Base-by-base conservation (phyloP, 2,797 vertebrate genomes). In the Rousettus madagascariensis region DNA sequence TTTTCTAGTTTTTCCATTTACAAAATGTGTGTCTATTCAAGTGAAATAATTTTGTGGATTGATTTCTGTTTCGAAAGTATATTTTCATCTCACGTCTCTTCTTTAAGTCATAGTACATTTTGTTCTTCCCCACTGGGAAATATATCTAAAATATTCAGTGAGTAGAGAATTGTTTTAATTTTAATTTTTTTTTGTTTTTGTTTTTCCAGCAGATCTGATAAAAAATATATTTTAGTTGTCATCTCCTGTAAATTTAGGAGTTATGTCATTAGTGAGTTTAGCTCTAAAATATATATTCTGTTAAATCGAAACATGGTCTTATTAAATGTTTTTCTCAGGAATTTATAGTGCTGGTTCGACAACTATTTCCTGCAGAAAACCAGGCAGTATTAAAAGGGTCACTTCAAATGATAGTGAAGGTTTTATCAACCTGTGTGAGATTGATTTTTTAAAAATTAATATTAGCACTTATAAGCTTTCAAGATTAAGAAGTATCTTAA, bases 401-500 rank as follows among this genome's bases (percentile, higher is more conserved):
- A 4, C 24, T 72, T 94, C 65, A 88, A 97, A 97, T 90, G 80
- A 83, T 86, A 84, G 41, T 55, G 22, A 84, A 0, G 63, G 12
- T 94, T 72, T 96, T 92, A 77, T 93, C 55, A 96, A 33, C 43
- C 78, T 75, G 53, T 87, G 71, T 8, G 51, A 95, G 86, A 89
- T 79, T 97, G 95, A 90, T 91, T 96, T 97, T 83, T 82, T 69
- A 71, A 84, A 90, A 89, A 97, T 95, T 96, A 97, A 91, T 84
- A 65, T 3, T 1, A 43, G 8, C 20, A 77, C 94, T 72, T 97
- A 17, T 5, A 51, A 95, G 86, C 78, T 84, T 86, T 86, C 0
- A 2, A 86, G 86, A 94, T 96, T 97, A 94, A 92, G 84, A 11
- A 95, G 28, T 51, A 57, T 41, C 72, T 91, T 88, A 88, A 82